phyloP scores from a whole-genome alignment of 1,140 invertebrate species.

The Chionoecetes opilio region DNA sequence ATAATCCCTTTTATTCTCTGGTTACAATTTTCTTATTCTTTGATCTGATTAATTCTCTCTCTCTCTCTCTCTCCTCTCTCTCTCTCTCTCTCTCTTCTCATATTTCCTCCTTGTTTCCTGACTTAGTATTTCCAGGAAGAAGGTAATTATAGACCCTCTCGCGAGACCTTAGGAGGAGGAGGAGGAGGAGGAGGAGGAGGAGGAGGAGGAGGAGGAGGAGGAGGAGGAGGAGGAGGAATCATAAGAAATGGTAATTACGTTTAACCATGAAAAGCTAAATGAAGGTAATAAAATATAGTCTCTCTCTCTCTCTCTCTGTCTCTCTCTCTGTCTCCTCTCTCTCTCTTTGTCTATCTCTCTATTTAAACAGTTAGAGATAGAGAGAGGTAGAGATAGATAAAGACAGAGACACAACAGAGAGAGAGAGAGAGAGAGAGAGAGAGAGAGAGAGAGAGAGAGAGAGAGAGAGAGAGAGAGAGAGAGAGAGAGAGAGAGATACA shows the following conservation, averaged over 20 bases:
- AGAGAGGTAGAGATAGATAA: not conserved
- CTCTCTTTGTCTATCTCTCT: not conserved
- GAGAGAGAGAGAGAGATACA: no score
- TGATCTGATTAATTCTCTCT: not conserved
- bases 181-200: no score
- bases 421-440: no score
- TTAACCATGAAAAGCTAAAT: no score
- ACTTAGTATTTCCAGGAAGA: not conserved
- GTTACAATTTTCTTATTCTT: not conserved
- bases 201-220: no score
- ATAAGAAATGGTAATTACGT: no score
- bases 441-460: no score
- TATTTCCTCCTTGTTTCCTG: not conserved
- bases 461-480: no score
- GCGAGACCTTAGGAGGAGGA: no score
- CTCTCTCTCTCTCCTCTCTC: not conserved
- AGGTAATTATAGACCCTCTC: no score
- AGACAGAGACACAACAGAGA: not conserved
- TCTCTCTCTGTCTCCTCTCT: not conserved
- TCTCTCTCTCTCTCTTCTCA: not conserved
- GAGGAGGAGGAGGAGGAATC: no score
- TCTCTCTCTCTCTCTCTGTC: slow-evolving; percentile 18
- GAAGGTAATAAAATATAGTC: not conserved
- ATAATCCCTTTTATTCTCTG: no score
- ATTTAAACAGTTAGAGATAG: not conserved